Conservation (phyloP, 2,888 invertebrate genomes). For the Stomorhina lunata region DNA sequence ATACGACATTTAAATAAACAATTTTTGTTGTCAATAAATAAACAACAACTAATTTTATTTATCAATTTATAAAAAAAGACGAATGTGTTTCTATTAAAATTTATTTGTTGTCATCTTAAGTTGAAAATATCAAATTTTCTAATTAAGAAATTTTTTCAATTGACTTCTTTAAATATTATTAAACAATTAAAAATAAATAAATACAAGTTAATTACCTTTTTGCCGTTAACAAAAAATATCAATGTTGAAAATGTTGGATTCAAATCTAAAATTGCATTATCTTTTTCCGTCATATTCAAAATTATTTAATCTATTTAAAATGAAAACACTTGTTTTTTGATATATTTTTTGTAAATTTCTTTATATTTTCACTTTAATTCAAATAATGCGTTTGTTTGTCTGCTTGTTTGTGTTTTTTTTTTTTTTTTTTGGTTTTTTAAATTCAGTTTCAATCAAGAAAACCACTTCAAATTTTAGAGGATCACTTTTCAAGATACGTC, state of each 20-base stretch:
- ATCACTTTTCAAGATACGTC: not conserved
- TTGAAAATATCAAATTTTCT: not conserved
- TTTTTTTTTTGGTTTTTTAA: not conserved
- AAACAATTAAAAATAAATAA: not conserved
- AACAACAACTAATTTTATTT: not conserved
- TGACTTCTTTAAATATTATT: not conserved
- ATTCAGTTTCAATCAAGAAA: not conserved
- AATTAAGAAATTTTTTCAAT: too few species aligned
- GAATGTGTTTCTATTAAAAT: not conserved
- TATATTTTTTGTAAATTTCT: too few species aligned
- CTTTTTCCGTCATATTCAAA: conserved; percentile 30
- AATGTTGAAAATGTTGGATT: conserved; percentile 67
- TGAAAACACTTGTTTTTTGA: not conserved
- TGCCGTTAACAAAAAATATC: conserved; percentile 77
- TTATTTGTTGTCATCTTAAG: not conserved
- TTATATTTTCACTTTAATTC: conserved; percentile 19
- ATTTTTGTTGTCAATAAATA: not conserved
- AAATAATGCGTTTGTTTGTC: not conserved
- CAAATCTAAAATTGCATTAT: conserved; percentile 17
- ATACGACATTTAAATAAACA: not conserved
- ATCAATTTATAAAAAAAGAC: not conserved
- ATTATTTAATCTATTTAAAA: not conserved
- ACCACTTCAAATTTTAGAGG: not conserved
- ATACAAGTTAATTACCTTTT: conserved; percentile 72
- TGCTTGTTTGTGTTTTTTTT: not conserved